Base-by-base conservation (phyloP, 1,140 invertebrate species). In the Phymorhynchus buccinoides region DNA sequence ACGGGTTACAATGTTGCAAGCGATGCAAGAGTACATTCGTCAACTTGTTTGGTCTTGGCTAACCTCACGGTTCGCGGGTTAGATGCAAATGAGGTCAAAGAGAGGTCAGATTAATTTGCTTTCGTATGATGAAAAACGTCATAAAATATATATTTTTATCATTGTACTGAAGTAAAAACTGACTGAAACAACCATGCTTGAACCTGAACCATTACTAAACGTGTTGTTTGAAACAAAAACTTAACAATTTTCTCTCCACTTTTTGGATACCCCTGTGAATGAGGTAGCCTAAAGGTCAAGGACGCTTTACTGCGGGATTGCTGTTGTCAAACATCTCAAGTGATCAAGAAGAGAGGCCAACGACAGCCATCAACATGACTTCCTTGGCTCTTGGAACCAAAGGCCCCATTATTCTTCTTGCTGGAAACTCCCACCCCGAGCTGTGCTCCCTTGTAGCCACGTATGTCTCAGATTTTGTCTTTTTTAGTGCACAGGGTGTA, bases 341-440 rank as follows among this genome's bases (percentile, higher is more conserved):
- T n/a, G 35, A 71, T 7, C n/a, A 37, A 18, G 68, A 9, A 35
- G 68, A 78, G 22, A 52, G n/a, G n/a, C n/a, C n/a, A n/a, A n/a
- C n/a, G n/a, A 78, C 16, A 27, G 30, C 30, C 27, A 3, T 0
- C 75, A 52, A 9, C 12, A 52, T 52, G 77, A 79, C 42, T 52
- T 48, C 44, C 32, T 3, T 39, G 66, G 22, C 75, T 16, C 83
- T 82, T 41, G 90, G 86, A 35, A 82, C 89, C 68, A 92, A 89
- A 85, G 89, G 89, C 80, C 89, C 90, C 22, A 91, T 91, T 90
- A 86, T 91, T 77, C 44, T 92, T 14, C 84, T 99, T 68, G 96
- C 97, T 89, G 98, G 98, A 41, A 99, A 99, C 94, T 99, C 98
- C 30, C 97, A 99, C 94, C 97, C 97, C 52, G 97, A 99, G 93